phyloP scores from a whole-genome alignment of 2,797 vertebrate species.

The Petrocephalus sullivani region DNA sequence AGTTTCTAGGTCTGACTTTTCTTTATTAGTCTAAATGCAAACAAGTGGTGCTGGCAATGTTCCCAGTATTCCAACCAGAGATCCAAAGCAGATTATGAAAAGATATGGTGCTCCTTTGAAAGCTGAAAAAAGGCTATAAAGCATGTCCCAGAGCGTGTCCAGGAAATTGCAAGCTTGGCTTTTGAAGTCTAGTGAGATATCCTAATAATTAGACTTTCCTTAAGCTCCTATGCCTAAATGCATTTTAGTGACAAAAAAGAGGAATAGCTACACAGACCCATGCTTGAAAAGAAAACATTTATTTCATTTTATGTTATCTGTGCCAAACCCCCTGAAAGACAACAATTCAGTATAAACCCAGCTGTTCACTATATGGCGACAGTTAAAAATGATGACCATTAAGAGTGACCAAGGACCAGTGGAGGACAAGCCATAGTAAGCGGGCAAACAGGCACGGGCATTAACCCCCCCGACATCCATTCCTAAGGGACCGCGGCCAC shows the following conservation, averaged over 20 bases:
- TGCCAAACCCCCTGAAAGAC: constrained; percentile 45
- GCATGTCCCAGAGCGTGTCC: constrained; percentile 34
- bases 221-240: constrained; percentile 41
- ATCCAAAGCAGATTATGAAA: constrained; percentile 36
- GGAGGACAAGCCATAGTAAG: constrained; percentile 37
- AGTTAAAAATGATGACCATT: constrained; percentile 55
- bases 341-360: constrained; percentile 22
- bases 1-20: constrained; percentile 40
- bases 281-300: constrained; percentile 25
- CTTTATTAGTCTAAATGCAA: constrained; percentile 49
- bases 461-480: not conserved
- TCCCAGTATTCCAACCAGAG: constrained; percentile 46
- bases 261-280: not conserved
- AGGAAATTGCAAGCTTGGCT: constrained; percentile 48
- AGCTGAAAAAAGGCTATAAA: constrained; percentile 28
- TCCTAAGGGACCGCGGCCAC: not conserved
- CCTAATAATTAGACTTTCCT: constrained; percentile 43
- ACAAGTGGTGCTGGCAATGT: constrained; percentile 42
- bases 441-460: constrained; percentile 28
- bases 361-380: constrained; percentile 40
- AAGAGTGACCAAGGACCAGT: constrained; percentile 42
- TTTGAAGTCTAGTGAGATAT: constrained; percentile 51
- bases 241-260: constrained; percentile 31
- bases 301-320: constrained; percentile 37
- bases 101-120: constrained; percentile 39